Conservation (phyloP, 1,140 invertebrate species). For the Liolophura sinensis region DNA sequence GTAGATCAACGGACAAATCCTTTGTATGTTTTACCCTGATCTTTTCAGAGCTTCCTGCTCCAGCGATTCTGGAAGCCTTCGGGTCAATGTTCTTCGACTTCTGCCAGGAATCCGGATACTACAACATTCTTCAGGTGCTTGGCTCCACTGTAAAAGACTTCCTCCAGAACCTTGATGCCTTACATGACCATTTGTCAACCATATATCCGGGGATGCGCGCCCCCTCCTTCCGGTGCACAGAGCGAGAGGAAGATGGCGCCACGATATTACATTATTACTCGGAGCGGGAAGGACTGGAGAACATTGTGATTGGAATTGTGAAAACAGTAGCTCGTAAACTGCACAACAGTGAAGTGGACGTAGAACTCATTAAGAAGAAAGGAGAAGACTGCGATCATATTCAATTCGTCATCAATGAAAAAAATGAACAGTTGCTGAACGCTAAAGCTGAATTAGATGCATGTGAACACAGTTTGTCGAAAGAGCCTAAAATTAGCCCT, state of each 20-base stretch:
- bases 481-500: conserved; percentile 66
- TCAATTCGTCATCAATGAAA: conserved; percentile 88
- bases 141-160: conserved; percentile 51
- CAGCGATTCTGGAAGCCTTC: conserved; percentile 88
- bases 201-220: conserved; percentile 59
- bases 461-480: conserved; percentile 28
- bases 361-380: conserved; percentile 81
- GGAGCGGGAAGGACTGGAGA: conserved; percentile 53
- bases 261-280: conserved; percentile 59
- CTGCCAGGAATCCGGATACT: conserved; percentile 56
- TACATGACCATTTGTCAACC: conserved; percentile 57
- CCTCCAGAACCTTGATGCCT: conserved; percentile 53
- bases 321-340: conserved; percentile 86
- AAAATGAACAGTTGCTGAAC: conserved; percentile 64
- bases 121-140: conserved; percentile 53
- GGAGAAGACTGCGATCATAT: conserved; percentile 81
- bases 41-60: conserved; percentile 81
- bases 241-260: conserved; percentile 63
- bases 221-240: conserved; percentile 59
- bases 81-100: conserved; percentile 73
- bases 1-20: too few relatives aligned
- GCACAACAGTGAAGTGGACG: conserved; percentile 88
- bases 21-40: not conserved
- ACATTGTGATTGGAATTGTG: conserved; percentile 53
- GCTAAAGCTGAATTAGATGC: conserved; percentile 17